These are phyloP conservation scores for Cottus gobio DNA, from an alignment of 2,113 vertebrate genomes.

Conservation along the genomic window DNA sequence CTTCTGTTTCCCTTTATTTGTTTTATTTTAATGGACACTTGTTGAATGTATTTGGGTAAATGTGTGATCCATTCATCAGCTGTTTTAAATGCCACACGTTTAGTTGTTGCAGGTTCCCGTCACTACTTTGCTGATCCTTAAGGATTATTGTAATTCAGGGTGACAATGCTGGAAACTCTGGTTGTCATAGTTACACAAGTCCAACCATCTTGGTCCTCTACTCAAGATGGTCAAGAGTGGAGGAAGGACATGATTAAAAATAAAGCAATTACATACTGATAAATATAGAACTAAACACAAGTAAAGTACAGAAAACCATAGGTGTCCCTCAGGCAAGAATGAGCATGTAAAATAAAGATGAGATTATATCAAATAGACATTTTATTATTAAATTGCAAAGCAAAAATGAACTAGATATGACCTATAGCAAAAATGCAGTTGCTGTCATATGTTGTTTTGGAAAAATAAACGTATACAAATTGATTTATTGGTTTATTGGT, in stretches of 20 bases:
- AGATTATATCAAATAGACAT: not conserved
- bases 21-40: not conserved
- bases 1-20: not conserved
- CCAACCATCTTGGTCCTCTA: not conserved
- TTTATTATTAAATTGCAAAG: not conserved
- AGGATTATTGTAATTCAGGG: not conserved
- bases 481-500: not conserved
- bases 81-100: not conserved
- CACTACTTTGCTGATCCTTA: not conserved
- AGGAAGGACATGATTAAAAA: not conserved
- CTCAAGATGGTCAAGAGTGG: not conserved
- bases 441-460: not conserved
- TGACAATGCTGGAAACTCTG: not conserved
- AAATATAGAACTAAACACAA: not conserved
- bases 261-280: too few relatives aligned
- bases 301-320: too few relatives aligned
- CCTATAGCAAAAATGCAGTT: not conserved
- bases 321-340: not conserved
- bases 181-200: conserved; percentile 12
- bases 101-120: not conserved
- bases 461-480: not conserved
- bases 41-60: not conserved
- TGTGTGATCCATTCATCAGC: not conserved
- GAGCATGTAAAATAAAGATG: not conserved
- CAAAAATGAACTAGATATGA: not conserved